Base-by-base conservation (phyloP, 2,797 vertebrate genomes). In the Micrastur ruficollis region DNA sequence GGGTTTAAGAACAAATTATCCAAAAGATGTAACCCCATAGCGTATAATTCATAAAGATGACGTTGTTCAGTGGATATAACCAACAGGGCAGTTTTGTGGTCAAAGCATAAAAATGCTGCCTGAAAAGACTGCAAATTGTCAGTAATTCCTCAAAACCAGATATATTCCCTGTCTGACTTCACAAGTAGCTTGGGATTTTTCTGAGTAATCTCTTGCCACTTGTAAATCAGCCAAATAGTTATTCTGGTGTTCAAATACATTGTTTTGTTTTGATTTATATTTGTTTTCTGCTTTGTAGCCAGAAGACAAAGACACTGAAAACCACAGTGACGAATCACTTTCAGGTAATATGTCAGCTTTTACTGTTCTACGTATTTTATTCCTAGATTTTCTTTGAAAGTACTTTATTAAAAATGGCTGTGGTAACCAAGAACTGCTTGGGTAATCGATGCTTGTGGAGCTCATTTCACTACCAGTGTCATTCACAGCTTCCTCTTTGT, bases 231-330 rank as follows among this genome's bases (percentile, higher is more conserved):
- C n/a, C 31, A 88, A 67, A 72, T 78, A 89, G 14, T 58, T 86
- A 55, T 18, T 89, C 19, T 29, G 17, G 9, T 75, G 34, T 93
- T 94, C 49, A 59, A 25, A 44, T 65, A 73, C 3, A 12, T 67
- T 78, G 47, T 80, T 91, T 93, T 72, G 52, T 71, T 94, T 89
- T 96, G 67, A 93, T 55, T 75, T 66, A 38, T 79, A 36, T 66
- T 90, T 97, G 12, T 90, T 95, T 97, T 96, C 89, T 93, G 29
- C 94, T 97, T 95, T 96, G 53, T 76, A 98, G 98, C 97, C 93
- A 96, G 98, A 98, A 98, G 98, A 98, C 92, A 97, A 97, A 46
- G 97, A 97, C 85, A 97, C 91, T 5, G 94, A 97, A 46, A 97
- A 97, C 75, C 97, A 90, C 71, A 95, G 93, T 49, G 97, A 93